Evolutionary conservation across 2,113 vertebrate species (phyloP).

Genomic region (Butorides virescens): DNA sequence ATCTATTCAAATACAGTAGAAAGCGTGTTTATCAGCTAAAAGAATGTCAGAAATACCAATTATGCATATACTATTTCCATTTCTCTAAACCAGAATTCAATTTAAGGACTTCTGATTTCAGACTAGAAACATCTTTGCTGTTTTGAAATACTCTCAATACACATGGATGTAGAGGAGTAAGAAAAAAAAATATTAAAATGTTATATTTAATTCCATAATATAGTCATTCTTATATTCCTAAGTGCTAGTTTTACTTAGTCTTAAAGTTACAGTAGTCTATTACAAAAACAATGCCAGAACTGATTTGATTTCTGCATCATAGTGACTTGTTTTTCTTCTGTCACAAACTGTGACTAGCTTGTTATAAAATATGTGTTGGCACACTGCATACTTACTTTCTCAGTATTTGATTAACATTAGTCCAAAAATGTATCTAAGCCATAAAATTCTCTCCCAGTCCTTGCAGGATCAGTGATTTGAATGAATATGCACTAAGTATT

Average conservation of each 20-base stretch:
- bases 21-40: not conserved
- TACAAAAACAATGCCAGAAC: not conserved
- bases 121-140: not conserved
- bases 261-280: not conserved
- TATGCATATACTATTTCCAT: not conserved
- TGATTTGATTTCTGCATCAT: not conserved
- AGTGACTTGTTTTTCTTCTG: conserved; percentile 9
- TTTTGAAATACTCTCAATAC: not conserved
- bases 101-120: not conserved
- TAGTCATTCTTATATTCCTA: not conserved
- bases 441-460: not conserved
- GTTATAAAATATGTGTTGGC: not conserved
- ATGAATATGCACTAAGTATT: conserved; percentile 21
- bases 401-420: conserved; percentile 23
- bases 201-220: not conserved
- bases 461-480: not conserved
- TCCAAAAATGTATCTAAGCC: conserved; percentile 15
- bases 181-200: not conserved
- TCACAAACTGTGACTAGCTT: not conserved
- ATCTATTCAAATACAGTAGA: conserved; percentile 6
- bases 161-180: not conserved
- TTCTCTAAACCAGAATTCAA: not conserved
- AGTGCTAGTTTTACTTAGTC: not conserved
- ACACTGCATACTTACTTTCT: not conserved
- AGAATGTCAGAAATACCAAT: not conserved